A percentile compares a stretch with the other conserved stretches of the same genome.
phyloP scores from a whole-genome alignment of 1,140 invertebrate genomes.

The Trissolcus basalis region DNA sequence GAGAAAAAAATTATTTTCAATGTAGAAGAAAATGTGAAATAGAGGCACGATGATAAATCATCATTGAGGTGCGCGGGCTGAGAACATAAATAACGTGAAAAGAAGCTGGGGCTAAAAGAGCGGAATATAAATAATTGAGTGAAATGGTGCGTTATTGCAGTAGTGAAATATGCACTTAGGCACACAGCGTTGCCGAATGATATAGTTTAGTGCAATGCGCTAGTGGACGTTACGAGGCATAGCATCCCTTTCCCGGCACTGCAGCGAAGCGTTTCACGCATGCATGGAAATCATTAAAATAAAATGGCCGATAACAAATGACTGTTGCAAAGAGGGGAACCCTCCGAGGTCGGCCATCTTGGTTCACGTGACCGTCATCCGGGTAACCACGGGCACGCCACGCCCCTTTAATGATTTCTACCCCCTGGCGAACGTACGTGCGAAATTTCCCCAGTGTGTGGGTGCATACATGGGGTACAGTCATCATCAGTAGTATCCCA shows the following conservation, averaged over 20 bases:
- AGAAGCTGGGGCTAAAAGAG: constrained; percentile 43
- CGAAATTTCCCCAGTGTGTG: constrained; percentile 58
- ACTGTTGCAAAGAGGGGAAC: constrained; percentile 74
- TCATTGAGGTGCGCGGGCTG: constrained; percentile 33
- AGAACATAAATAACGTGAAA: constrained; percentile 49
- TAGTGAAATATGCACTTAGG: constrained; percentile 62
- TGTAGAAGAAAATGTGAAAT: constrained; percentile 18
- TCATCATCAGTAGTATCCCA: constrained; percentile 74
- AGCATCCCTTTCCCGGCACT: constrained; percentile 69
- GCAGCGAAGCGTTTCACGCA: constrained; percentile 75
- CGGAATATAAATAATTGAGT: constrained; percentile 53
- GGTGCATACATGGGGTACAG: constrained; percentile 65
- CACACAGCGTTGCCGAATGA: constrained; percentile 46
- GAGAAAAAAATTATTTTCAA: background rate
- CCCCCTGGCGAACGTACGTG: constrained; percentile 71
- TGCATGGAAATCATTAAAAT: constrained; percentile 78
- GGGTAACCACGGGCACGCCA: constrained; percentile 75
- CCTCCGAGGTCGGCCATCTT: constrained; percentile 71
- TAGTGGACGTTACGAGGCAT: constrained; percentile 56
- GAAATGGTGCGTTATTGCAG: constrained; percentile 51
- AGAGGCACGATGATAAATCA: constrained; percentile 36
- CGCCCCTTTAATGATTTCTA: constrained; percentile 78
- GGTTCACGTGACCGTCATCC: constrained; percentile 77
- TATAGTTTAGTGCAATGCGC: constrained; percentile 60
- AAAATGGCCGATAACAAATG: constrained; percentile 78